Base-by-base conservation (phyloP, 2,888 invertebrate species). In the Acanthococcus lagerstroemiae region DNA sequence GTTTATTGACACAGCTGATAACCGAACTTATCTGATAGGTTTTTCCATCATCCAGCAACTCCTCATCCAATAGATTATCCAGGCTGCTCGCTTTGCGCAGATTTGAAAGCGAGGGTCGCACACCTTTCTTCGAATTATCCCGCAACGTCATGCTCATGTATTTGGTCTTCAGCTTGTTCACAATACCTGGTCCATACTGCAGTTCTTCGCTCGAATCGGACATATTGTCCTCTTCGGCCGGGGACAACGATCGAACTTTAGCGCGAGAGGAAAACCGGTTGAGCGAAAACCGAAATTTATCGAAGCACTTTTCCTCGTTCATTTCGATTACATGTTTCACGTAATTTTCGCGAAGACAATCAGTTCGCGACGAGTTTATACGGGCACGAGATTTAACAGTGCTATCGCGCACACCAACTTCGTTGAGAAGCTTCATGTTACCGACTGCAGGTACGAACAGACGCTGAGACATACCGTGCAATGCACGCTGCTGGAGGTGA, bases 121-220 rank as follows among this genome's bases (percentile, higher is more conserved):
- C 81, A 68, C 81, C 80, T 67, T 77, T 77, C 70, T 76, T 78
- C 71, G 82, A 83, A 48, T 83, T 83, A 72, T 88, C 88, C n/a
- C 90, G 81, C 69, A 91, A 78, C 9, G 92, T 89, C 70, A 92
- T 81, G 76, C 88, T 90, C 69, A 93, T 81, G 76, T 92, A 93
- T 74, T 90, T 86, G 74, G 89, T 88, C 75, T 89, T 86, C 71
- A 93, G 81, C 72, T 87, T 87, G 74, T 88, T 90, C 45, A 93
- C 93, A 74, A 93, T 92, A 67, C 93, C 92, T 60, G 93, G 93
- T 1, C 93, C 93, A 79, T 93, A 92, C 74, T 87, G 86, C 67
- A 92, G 79, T 75, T 92, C 92, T 77, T 90, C 90, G 71, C 82
- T 81, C 61, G 82, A 81, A 74, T 83, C 83, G 66, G 80, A 80